These are phyloP conservation scores for Vanessa tameamea DNA, from an alignment of 1,140 invertebrate species.

Conservation along the genomic window DNA sequence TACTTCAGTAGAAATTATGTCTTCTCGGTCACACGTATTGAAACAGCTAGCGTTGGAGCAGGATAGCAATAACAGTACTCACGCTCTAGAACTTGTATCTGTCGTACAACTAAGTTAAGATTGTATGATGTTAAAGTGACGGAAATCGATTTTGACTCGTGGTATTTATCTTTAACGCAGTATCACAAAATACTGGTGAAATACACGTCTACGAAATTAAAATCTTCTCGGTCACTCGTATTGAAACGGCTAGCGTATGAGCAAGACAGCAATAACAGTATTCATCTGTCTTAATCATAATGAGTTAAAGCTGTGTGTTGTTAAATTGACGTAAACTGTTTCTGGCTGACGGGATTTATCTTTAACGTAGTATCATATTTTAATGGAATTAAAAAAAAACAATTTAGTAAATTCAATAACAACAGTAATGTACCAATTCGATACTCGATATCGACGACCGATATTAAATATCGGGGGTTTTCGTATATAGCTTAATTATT, in stretches of 20 bases:
- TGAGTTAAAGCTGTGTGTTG: background rate
- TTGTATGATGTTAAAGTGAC: background rate
- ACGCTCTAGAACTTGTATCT: background rate
- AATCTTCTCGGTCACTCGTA: too few species aligned
- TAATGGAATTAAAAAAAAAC: background rate
- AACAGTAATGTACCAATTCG: constrained; percentile 1
- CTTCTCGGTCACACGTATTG: background rate
- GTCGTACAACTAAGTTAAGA: background rate
- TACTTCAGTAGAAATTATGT: background rate
- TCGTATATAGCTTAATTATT: background rate
- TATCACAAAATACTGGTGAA: background rate
- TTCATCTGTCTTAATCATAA: background rate
- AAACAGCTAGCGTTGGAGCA: background rate
- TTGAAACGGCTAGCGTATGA: background rate
- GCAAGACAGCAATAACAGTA: background rate
- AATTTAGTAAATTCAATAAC: background rate
- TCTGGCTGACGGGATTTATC: background rate
- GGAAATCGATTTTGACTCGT: background rate
- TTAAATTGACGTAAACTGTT: background rate
- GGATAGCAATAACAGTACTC: background rate
- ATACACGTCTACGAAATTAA: too few species aligned
- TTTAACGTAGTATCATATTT: background rate
- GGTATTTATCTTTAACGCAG: background rate
- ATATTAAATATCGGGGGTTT: constrained; percentile 8
- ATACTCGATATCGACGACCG: constrained; percentile 5